A percentile compares a stretch with the other conserved stretches of the same genome.
phyloP scores from a whole-genome alignment of 2,888 invertebrate species.

The Lasius fuliginosus region DNA sequence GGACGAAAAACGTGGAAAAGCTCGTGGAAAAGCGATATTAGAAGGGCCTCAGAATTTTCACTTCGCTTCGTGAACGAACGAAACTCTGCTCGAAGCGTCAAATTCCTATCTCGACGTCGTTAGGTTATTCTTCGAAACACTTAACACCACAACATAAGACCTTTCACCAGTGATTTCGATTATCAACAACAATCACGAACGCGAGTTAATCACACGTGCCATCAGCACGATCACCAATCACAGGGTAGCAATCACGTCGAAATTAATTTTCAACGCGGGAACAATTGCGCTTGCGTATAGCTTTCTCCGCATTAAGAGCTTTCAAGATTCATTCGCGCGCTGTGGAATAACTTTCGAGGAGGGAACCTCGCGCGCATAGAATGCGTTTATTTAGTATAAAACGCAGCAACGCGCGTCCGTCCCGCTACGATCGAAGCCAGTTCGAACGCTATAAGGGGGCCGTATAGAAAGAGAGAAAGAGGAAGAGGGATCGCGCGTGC shows the following conservation, averaged over 20 bases:
- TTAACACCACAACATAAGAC: neutral
- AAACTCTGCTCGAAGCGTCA: neutral
- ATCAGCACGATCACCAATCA: neutral
- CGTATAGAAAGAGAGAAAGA: slow-evolving; percentile 34
- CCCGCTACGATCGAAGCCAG: slow-evolving; percentile 24
- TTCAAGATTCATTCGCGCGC: neutral
- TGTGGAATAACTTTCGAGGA: neutral
- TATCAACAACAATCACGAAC: neutral
- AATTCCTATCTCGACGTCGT: neutral
- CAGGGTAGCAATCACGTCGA: neutral
- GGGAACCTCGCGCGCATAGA: slow-evolving; percentile 2
- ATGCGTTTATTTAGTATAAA: neutral
- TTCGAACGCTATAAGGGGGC: slow-evolving; percentile 32
- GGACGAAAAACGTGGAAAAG: slow-evolving; percentile 69
- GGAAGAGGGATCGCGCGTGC: slow-evolving; percentile 32
- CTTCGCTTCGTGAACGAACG: neutral
- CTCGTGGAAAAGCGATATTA: slow-evolving; percentile 41
- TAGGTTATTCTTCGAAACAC: neutral
- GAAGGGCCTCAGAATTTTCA: neutral
- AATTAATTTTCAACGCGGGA: neutral
- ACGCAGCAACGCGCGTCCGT: neutral
- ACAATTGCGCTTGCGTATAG: neutral
- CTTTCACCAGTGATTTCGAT: neutral
- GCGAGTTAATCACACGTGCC: neutral
- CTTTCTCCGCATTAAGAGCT: neutral